phyloP scores from a whole-genome alignment of 2,888 invertebrate species.

The Luffia ferchaultella region DNA sequence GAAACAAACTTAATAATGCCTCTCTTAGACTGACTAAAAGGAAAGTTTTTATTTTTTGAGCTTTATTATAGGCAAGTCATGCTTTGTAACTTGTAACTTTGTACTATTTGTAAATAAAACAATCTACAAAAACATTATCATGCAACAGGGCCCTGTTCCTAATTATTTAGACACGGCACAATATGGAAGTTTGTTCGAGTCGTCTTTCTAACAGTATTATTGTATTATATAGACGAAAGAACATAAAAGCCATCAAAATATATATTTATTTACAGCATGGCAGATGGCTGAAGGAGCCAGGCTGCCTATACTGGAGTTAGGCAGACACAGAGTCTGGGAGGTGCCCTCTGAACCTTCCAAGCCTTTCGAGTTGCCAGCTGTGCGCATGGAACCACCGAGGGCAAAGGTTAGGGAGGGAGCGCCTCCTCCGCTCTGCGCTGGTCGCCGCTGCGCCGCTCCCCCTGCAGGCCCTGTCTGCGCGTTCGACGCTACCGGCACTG shows the following conservation, averaged over 20 bases:
- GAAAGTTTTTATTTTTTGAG: too few relatives aligned
- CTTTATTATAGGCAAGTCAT: too few relatives aligned
- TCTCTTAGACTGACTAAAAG: too few relatives aligned
- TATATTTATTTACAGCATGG: conserved; percentile 18
- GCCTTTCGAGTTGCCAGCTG: conserved; percentile 16
- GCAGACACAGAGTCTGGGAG: conserved; percentile 16
- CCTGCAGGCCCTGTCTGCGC: conserved; percentile 65
- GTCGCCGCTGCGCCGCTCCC: conserved; percentile 41
- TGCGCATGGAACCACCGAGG: conserved; percentile 27
- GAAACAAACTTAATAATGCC: too few relatives aligned
- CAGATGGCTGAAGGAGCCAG: conserved; percentile 35
- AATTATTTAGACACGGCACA: too few relatives aligned
- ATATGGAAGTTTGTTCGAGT: too few relatives aligned
- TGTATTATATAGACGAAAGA: neutral
- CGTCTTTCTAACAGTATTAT: too few relatives aligned
- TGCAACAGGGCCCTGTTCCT: too few relatives aligned
- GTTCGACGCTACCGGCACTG: conserved; percentile 63
- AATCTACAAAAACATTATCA: too few relatives aligned
- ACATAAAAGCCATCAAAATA: neutral
- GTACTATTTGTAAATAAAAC: too few relatives aligned
- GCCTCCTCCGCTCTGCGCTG: conserved; percentile 50
- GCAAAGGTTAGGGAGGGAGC: conserved; percentile 44
- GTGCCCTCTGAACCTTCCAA: too few relatives aligned
- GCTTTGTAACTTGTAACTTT: too few relatives aligned
- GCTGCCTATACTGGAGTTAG: conserved; percentile 35